phyloP scores from a whole-genome alignment of 30 jellyfish, hydroid and myxozoan genomes.

The Aurelia sp. region DNA sequence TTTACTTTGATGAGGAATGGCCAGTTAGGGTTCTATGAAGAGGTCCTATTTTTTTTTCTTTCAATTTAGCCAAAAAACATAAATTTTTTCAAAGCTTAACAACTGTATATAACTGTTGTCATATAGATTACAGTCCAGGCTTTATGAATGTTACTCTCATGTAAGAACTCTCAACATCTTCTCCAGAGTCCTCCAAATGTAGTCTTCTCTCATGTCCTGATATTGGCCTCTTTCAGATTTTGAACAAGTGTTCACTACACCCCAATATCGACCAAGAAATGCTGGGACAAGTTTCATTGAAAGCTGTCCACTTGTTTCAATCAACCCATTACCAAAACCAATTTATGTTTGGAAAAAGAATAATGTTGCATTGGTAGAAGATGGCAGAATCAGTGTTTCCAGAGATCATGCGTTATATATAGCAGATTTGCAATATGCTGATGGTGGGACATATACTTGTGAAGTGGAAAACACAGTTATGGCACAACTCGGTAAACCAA shows the following conservation, averaged over 20 bases:
- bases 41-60: too few relatives aligned
- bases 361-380: conserved; percentile 55
- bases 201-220: background rate
- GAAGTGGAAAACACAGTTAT: conserved; percentile 67
- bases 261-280: conserved; percentile 22
- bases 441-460: conserved; percentile 67
- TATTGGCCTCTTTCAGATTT: conserved; percentile 58
- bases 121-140: too few relatives aligned
- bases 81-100: too few relatives aligned
- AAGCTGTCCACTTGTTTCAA: conserved; percentile 33
- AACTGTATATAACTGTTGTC: too few relatives aligned
- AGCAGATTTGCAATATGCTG: conserved; percentile 59
- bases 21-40: too few relatives aligned
- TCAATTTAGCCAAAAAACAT: too few relatives aligned
- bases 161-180: too few relatives aligned
- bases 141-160: too few relatives aligned
- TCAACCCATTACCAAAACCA: conserved; percentile 67
- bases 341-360: conserved; percentile 75
- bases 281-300: conserved; percentile 37
- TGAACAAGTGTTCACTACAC: conserved; percentile 22
- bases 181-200: too few relatives aligned
- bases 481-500: conserved; percentile 35
- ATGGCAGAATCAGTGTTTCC: conserved; percentile 57
- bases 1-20: too few relatives aligned
- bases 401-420: conserved; percentile 63